Conservation (phyloP, 2,797 vertebrate species). For the Myotis findleyi region DNA sequence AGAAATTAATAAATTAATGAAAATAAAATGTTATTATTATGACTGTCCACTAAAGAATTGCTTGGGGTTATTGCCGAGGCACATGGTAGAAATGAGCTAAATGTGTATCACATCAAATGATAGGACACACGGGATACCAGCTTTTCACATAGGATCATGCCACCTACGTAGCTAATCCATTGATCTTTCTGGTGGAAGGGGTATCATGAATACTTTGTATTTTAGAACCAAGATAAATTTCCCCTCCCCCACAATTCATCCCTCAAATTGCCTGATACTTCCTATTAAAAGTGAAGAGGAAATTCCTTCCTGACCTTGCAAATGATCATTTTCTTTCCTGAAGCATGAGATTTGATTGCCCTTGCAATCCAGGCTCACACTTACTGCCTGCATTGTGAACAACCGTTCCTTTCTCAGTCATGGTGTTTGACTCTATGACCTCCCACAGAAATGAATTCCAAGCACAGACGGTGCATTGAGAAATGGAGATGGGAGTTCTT, state of each 20-base stretch:
- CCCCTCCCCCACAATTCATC: background rate
- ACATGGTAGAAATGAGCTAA: background rate
- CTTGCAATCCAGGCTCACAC: constrained; percentile 49
- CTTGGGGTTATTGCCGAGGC: background rate
- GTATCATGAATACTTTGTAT: background rate
- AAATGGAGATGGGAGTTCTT: constrained; percentile 54
- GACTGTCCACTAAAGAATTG: background rate
- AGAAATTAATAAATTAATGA: constrained; percentile 50
- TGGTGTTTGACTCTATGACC: constrained; percentile 73
- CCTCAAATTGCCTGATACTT: constrained; percentile 31
- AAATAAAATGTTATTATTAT: constrained; percentile 60
- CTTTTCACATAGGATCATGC: background rate
- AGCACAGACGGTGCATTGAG: constrained; percentile 2
- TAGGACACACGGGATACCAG: background rate
- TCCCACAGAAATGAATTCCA: constrained; percentile 72
- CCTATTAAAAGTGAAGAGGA: constrained; percentile 57
- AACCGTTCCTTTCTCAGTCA: constrained; percentile 70
- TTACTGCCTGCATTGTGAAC: constrained; percentile 50
- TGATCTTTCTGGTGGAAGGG: background rate
- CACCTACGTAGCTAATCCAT: background rate
- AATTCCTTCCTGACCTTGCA: constrained; percentile 66
- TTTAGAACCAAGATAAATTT: constrained; percentile 52
- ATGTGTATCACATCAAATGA: background rate
- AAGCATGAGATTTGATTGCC: constrained; percentile 66
- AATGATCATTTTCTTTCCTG: constrained; percentile 67